Evolutionary conservation across 2,113 vertebrate genomes (phyloP), one percentile per base, ranked within the genome.

Genomic region (Elachura formosa): DNA sequence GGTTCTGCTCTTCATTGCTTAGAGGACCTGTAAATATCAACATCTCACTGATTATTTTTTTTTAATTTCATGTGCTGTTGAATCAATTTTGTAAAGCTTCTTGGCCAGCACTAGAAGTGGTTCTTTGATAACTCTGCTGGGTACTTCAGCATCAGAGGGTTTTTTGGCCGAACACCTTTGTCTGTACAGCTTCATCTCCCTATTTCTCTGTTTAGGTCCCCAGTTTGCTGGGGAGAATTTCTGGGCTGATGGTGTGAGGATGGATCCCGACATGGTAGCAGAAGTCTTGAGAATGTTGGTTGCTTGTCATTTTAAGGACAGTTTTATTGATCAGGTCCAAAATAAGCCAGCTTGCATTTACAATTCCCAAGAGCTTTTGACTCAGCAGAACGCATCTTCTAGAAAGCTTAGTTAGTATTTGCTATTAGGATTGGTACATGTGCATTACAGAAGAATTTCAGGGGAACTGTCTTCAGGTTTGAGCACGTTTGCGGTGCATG

Each of bases 21-120:
- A 31, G 52, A 9, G 21, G 17, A 41, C 23, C 23, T 24, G 38
- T 28, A 74, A 38, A 12, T 74, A 41, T 1, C 0, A 0, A 29
- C 5, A 77, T 64, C 48, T 92, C 61, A 59, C 25, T 31, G 29
- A 16, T 64, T n/a, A n/a, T n/a, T n/a, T n/a, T n/a, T n/a, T n/a
- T 61, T 87, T 74, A 59, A 8, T 48, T 76, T 77, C 3, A 12
- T n/a, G 10, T 63, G 49, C 56, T 85, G 14, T n/a, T 93, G 41
- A 83, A 48, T 52, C 23, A 33, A 52, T 49, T 40, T 38, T 79
- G 3, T 45, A 46, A 38, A 87, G 48, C 20, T 18, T 66, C 12
- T 40, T 79, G 36, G 24, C 59, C 66, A 76, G 63, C 49, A 36
- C 66, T 72, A 20, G 29, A 51, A 48, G 7, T 31, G 26, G 8